Base-by-base conservation (phyloP, 2,888 invertebrate species). In the Taenaris catops region DNA sequence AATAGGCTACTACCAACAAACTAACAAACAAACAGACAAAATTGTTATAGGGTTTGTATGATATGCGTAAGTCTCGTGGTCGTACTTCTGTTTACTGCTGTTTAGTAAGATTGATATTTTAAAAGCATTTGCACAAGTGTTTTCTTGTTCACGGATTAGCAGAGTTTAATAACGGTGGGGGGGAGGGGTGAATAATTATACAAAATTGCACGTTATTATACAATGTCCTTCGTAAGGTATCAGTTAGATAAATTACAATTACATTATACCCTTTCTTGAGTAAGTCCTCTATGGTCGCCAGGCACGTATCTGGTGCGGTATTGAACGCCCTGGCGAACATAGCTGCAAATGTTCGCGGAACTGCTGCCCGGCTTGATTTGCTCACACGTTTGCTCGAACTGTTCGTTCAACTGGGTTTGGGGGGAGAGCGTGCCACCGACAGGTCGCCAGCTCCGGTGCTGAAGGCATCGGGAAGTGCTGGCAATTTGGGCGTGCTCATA, bases 301-400 rank as follows among this genome's bases (percentile, higher is more conserved):
- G 91, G 29, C 97, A 98, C 72, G 97, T 99, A 0, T 96, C 98
- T 0, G 92, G 95, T 43, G 95, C 98, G 0, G 99, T 99, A 0
- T 94, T 98, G 27, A 98, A 98, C 81, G 99, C 99, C 0, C 87
- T 99, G 34, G 98, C 96, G 7, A 97, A 97, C 76, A 97, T 99
- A 52, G 97, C 98, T 0, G 96, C 95, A 23, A 97, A 97, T 67
- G 92, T 99, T 8, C 93, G 96, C 57, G 97, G 96, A 1, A 96
- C 97, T 46, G 76, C 89, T 0, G 94, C 94, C 43, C 92, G 96
- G 68, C 89, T 94, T 34, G 97, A 98, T 57, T 80, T 98, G 20
- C 79, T 99, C 11, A 94, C 95, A 1, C 91, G 97, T 12, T 87
- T 99, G 31, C 86, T 99, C 29, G 99, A 99, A 78, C 84, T 99